phyloP scores from a whole-genome alignment of 2,797 vertebrate genomes.

The Otus scops region DNA sequence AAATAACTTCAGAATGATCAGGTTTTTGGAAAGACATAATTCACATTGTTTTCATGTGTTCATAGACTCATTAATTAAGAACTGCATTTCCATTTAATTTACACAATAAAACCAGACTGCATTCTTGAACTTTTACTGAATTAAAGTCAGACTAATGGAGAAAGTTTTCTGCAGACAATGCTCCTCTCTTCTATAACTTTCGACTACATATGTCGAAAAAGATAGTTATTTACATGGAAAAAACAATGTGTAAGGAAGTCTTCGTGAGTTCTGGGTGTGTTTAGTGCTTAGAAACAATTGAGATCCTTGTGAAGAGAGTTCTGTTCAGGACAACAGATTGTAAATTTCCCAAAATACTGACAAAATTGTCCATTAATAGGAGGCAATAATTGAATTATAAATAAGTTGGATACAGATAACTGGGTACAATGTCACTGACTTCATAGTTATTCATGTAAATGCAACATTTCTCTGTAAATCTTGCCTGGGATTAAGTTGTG shows the following conservation, averaged over 20 bases:
- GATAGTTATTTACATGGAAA: background rate
- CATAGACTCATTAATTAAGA: background rate
- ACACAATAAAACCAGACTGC: background rate
- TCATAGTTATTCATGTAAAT: background rate
- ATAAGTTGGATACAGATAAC: background rate
- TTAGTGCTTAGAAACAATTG: background rate
- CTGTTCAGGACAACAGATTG: background rate
- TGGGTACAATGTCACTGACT: background rate
- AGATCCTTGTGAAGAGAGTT: background rate
- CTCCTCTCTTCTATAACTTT: background rate
- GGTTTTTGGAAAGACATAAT: background rate
- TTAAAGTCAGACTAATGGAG: background rate
- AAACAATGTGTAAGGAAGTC: background rate
- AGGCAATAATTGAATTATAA: background rate
- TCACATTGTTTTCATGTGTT: background rate
- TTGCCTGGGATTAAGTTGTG: background rate
- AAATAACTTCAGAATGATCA: background rate
- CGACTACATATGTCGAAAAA: background rate
- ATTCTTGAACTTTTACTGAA: background rate
- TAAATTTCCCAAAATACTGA: background rate
- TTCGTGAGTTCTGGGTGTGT: background rate
- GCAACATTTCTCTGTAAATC: background rate
- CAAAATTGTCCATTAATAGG: background rate
- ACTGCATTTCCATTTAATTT: background rate
- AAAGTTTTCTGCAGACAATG: background rate